Evolutionary conservation across 2,888 invertebrate species (phyloP).

Genomic region (Trissonchulus latispiculum): DNA sequence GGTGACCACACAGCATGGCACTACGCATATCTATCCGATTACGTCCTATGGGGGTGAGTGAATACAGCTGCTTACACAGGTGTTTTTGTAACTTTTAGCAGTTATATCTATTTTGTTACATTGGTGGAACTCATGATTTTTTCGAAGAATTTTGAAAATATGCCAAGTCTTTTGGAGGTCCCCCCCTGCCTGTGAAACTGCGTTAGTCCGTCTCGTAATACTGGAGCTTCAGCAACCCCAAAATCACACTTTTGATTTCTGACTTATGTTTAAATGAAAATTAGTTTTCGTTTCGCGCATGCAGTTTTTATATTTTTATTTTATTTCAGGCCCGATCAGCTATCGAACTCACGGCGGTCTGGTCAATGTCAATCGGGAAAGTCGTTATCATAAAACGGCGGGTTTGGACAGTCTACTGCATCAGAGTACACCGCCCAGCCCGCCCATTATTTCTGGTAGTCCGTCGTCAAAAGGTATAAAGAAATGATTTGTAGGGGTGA

Average conservation of each 20-base stretch:
- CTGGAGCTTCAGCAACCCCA: too few species aligned
- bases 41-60: conserved; percentile 62
- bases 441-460: neutral
- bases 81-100: too few species aligned
- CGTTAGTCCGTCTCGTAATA: too few species aligned
- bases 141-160: too few species aligned
- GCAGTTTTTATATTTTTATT: neutral
- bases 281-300: neutral
- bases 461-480: conserved; percentile 6
- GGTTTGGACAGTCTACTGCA: conserved; percentile 56
- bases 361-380: conserved; percentile 72
- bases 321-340: conserved; percentile 58
- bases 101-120: too few species aligned
- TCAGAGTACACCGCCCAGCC: neutral
- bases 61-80: too few species aligned
- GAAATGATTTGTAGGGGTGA: too few species aligned
- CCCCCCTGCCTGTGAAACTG: too few species aligned
- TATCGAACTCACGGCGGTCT: conserved; percentile 87
- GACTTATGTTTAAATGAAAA: too few species aligned
- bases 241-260: too few species aligned
- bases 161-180: too few species aligned
- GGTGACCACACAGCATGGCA: conserved; percentile 77
- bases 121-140: too few species aligned
- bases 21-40: conserved; percentile 92
- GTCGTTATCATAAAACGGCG: conserved; percentile 78